Conservation (phyloP, 2,888 invertebrate genomes). For the Epistrophe eligans region DNA sequence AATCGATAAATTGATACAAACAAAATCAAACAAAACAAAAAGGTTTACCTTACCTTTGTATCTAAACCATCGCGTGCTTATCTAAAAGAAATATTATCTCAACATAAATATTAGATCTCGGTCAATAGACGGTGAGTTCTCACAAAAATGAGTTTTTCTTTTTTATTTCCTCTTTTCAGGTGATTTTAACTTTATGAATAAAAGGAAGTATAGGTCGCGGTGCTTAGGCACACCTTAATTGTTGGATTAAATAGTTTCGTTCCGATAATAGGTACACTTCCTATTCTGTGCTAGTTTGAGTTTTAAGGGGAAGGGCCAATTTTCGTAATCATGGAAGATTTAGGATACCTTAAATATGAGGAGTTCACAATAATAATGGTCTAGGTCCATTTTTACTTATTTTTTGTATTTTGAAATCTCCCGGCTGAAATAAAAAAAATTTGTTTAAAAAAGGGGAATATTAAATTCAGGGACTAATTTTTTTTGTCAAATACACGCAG, state of each 20-base stretch:
- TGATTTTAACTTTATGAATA: conserved; percentile 30
- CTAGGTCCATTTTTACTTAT: no score
- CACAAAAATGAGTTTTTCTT: conserved; percentile 31
- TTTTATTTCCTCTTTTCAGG: conserved; percentile 5
- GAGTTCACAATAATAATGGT: no score
- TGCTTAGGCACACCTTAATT: conserved; percentile 10
- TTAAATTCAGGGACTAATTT: no score
- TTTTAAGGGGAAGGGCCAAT: background rate
- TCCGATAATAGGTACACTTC: background rate
- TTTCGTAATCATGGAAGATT: no score
- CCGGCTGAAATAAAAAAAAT: no score
- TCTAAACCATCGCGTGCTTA: conserved; percentile 29
- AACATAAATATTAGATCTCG: conserved; percentile 26
- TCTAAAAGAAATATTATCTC: conserved; percentile 1
- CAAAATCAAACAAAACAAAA: conserved; percentile 32
- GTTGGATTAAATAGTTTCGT: background rate
- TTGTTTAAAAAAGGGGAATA: no score
- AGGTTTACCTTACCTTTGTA: conserved; percentile 8
- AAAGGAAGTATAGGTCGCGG: background rate
- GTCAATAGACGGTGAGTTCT: conserved; percentile 30
- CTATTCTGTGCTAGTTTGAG: background rate
- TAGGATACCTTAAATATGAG: no score
- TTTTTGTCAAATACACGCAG: no score
- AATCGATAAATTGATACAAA: conserved; percentile 15
- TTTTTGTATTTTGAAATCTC: no score